Percentiles rank a stretch among this genome's conserved stretches.
Conservation (phyloP, 1,140 invertebrate genomes). For the Habropoda laboriosa region DNA sequence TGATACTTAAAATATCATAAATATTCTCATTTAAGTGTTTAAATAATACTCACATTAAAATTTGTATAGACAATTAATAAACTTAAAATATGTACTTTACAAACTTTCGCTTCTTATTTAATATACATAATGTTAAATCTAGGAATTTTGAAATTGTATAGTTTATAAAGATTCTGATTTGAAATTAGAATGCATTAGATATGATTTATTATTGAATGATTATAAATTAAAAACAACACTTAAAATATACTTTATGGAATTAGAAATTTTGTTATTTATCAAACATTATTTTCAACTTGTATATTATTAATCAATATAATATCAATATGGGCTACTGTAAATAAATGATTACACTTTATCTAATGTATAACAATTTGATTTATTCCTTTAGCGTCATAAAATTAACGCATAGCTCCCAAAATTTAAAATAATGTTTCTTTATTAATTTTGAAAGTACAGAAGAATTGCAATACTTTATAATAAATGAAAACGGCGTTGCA, state of each 20-base stretch:
- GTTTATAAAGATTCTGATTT: not conserved
- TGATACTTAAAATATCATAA: conserved; percentile 5
- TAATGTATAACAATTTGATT: conserved; percentile 9
- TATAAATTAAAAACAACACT: conserved; percentile 4
- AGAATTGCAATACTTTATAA: not conserved
- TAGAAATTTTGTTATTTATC: conserved; percentile 24
- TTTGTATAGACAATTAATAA: conserved; percentile 22
- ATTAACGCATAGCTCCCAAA: not conserved
- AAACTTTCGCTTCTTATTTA: not conserved
- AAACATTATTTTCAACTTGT: conserved; percentile 14
- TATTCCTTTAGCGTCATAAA: not conserved
- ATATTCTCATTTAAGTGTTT: not conserved
- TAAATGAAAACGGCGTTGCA: not conserved
- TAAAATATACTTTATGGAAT: conserved; percentile 14
- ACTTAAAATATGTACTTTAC: conserved; percentile 4
- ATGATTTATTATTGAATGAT: not conserved
- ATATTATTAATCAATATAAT: conserved; percentile 21
- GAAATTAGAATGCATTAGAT: not conserved
- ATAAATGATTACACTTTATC: conserved; percentile 37
- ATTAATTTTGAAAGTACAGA: not conserved
- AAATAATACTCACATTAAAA: not conserved
- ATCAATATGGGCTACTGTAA: conserved; percentile 10
- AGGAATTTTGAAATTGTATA: not conserved
- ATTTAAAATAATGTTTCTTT: not conserved
- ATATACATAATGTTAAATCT: not conserved